A percentile compares a stretch with the other conserved stretches of the same genome.
Conservation (phyloP, 2,797 vertebrate genomes). For the Dallia pectoralis region DNA sequence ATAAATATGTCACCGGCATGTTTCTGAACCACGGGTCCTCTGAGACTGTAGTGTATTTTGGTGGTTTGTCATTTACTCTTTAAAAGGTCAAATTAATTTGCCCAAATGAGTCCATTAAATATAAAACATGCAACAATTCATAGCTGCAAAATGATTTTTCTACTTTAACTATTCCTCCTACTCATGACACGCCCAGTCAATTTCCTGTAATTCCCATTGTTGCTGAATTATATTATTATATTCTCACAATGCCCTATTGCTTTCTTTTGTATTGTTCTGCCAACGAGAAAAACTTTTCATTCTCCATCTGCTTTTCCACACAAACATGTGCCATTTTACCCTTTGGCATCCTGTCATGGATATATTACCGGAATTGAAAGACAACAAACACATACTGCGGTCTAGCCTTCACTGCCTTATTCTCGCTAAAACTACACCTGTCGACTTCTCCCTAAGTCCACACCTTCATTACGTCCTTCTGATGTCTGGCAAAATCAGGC, state of each 20-base stretch:
- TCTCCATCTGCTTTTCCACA: slow-evolving; percentile 2
- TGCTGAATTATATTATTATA: not conserved
- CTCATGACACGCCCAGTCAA: not conserved
- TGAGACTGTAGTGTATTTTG: too few species aligned
- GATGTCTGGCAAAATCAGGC: not conserved
- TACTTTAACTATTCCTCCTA: not conserved
- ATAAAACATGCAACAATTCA: too few species aligned
- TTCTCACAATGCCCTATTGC: not conserved
- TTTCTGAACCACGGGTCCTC: too few species aligned
- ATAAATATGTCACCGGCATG: too few species aligned
- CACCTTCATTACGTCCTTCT: not conserved
- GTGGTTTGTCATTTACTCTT: too few species aligned
- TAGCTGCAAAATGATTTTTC: too few species aligned
- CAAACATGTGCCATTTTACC: not conserved
- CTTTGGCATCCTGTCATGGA: not conserved
- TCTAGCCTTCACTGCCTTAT: not conserved
- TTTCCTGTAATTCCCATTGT: not conserved
- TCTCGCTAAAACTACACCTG: not conserved
- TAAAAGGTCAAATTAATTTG: too few species aligned
- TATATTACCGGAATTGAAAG: not conserved
- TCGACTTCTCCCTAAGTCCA: not conserved
- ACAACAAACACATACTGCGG: not conserved
- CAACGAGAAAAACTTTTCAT: not conserved
- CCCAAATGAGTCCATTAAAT: too few species aligned
- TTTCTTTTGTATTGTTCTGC: not conserved